These are phyloP conservation scores for Polydrusus pterygomalis DNA, from an alignment of 2,888 invertebrate species.

Conservation along the genomic window DNA sequence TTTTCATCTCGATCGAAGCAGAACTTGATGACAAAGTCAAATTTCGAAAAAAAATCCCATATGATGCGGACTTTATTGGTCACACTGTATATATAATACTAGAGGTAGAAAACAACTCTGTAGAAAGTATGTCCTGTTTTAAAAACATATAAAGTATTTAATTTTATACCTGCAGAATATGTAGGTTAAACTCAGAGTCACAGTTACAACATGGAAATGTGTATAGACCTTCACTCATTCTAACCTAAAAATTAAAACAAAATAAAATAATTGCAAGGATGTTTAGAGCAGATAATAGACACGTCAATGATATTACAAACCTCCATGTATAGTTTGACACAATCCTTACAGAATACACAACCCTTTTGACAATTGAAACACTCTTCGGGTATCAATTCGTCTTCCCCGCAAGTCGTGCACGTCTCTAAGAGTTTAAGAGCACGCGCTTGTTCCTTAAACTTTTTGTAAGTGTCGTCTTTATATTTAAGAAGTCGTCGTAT, in stretches of 20 bases:
- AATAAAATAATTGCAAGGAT: too few species aligned
- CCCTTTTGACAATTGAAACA: slow-evolving; percentile 66
- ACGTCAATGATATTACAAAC: too few species aligned
- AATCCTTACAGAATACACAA: slow-evolving; percentile 71
- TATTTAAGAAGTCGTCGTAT: slow-evolving; percentile 65
- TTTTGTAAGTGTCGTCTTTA: slow-evolving; percentile 64
- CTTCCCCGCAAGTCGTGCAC: slow-evolving; percentile 76
- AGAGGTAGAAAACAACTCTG: too few species aligned
- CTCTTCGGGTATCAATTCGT: slow-evolving; percentile 72
- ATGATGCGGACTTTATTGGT: too few species aligned
- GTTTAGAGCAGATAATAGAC: too few species aligned
- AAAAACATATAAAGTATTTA: background rate
- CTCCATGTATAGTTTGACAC: slow-evolving; percentile 71
- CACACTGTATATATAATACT: too few species aligned
- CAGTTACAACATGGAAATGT: slow-evolving; percentile 74
- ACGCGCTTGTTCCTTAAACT: slow-evolving; percentile 66
- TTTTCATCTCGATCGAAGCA: too few species aligned
- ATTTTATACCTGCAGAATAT: slow-evolving; percentile 66
- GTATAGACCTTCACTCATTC: slow-evolving; percentile 70
- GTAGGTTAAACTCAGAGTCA: slow-evolving; percentile 69
- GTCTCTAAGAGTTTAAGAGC: slow-evolving; percentile 66
- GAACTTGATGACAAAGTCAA: too few species aligned
- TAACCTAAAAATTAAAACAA: slow-evolving; percentile 56
- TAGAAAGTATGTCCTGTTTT: too few species aligned
- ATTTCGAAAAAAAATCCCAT: too few species aligned